Conservation (phyloP, 1,140 invertebrate species). For the Zaprionus lachaisei region DNA sequence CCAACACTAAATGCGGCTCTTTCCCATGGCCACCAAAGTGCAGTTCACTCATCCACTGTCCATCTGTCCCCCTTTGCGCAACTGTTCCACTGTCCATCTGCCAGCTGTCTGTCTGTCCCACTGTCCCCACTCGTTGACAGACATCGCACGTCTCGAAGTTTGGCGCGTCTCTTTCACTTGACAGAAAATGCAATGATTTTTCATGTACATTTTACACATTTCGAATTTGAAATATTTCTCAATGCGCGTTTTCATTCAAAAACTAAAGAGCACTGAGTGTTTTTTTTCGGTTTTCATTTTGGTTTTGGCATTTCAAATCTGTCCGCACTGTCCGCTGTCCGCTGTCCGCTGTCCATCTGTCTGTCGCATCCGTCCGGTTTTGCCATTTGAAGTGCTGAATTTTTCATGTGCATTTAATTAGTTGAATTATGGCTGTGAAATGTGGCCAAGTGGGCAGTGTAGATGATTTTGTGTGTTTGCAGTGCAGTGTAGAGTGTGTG, state of each 20-base stretch:
- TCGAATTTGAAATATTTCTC: conserved; percentile 73
- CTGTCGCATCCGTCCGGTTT: conserved; percentile 44
- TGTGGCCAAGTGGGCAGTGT: conserved; percentile 50
- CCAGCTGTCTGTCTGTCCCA: not conserved
- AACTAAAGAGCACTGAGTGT: conserved; percentile 14
- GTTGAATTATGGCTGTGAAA: conserved; percentile 82
- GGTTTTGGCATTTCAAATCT: conserved; percentile 53
- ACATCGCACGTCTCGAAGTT: conserved; percentile 7
- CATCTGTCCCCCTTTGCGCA: not conserved
- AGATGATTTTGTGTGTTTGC: conserved; percentile 10
- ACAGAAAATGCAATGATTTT: conserved; percentile 61
- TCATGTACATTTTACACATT: conserved; percentile 57
- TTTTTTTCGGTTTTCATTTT: conserved; percentile 47
- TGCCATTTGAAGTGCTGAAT: conserved; percentile 80
- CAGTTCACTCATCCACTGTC: conserved; percentile 14
- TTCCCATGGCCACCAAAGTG: conserved; percentile 50
- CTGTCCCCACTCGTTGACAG: not conserved
- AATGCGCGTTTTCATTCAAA: conserved; percentile 55
- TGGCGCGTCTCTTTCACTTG: conserved; percentile 61
- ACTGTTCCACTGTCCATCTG: not conserved
- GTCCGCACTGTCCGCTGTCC: conserved; percentile 23
- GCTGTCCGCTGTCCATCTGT: conserved; percentile 19
- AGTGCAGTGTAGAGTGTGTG: conserved; percentile 12
- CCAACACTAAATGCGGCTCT: conserved; percentile 30
- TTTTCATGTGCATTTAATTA: conserved; percentile 83